Percentiles rank a stretch among this genome's conserved stretches.
Conservation (phyloP, 2,888 invertebrate species). For the Ommatoiulus sabulosus region DNA sequence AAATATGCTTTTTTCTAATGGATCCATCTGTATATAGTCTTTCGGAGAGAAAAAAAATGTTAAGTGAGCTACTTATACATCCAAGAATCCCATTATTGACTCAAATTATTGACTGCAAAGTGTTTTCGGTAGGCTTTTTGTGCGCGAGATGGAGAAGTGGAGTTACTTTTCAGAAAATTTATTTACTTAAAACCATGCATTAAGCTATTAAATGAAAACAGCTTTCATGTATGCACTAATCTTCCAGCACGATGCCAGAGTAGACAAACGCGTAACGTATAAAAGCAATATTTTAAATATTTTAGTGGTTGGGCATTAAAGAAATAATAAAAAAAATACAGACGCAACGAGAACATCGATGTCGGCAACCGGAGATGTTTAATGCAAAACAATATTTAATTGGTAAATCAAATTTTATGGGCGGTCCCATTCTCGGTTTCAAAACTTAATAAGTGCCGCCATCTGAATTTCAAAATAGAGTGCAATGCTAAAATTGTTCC, state of each 20-base stretch:
- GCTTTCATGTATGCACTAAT: conserved; percentile 45
- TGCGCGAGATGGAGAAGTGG: conserved; percentile 30
- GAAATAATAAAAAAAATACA: background rate
- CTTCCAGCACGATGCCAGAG: background rate
- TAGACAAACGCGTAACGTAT: background rate
- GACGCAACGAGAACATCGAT: background rate
- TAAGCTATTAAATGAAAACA: conserved; percentile 52
- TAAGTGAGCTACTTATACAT: conserved; percentile 44
- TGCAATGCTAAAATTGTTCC: too few species aligned
- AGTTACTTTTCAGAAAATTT: conserved; percentile 53
- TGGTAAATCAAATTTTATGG: background rate
- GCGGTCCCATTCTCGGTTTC: background rate
- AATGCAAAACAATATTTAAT: background rate
- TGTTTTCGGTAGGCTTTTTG: conserved; percentile 37
- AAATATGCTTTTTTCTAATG: conserved; percentile 47
- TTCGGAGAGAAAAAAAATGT: background rate
- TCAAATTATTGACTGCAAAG: conserved; percentile 48
- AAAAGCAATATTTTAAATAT: conserved; percentile 41
- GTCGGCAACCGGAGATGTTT: background rate
- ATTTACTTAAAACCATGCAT: conserved; percentile 55
- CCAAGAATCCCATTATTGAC: conserved; percentile 47
- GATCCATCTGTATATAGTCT: conserved; percentile 10
- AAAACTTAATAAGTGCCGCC: conserved; percentile 8
- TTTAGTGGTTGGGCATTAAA: conserved; percentile 27
- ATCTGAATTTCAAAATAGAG: background rate